A percentile compares a stretch with the other conserved stretches of the same genome.
Evolutionary conservation across 1,140 invertebrate species (phyloP).

Genomic region (Trissolcus basalis): DNA sequence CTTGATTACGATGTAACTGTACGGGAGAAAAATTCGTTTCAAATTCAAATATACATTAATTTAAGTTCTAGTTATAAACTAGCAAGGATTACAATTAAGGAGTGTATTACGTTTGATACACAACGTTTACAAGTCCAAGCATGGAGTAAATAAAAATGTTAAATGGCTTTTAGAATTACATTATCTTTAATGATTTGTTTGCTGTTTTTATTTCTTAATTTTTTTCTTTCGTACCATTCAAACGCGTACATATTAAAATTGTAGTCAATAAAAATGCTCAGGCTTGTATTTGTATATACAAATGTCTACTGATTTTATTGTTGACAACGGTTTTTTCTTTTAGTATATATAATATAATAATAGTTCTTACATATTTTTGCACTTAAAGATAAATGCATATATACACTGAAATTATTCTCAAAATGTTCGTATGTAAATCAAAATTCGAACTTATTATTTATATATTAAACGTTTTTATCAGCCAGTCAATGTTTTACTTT

Average conservation of each 20-base stretch:
- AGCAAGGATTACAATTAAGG: constrained; percentile 5
- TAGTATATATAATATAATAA: too few species aligned
- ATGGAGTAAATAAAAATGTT: constrained; percentile 15
- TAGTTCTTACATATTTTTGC: too few species aligned
- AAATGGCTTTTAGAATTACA: neutral
- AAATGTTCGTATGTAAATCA: too few species aligned
- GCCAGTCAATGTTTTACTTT: too few species aligned
- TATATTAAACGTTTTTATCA: too few species aligned
- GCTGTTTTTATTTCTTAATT: neutral
- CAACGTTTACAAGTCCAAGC: constrained; percentile 32
- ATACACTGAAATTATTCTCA: too few species aligned
- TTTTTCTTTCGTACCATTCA: too few species aligned
- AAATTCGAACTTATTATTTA: too few species aligned
- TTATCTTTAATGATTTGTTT: neutral
- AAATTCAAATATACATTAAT: constrained; percentile 36
- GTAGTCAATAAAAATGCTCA: constrained; percentile 3
- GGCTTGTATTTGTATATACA: constrained; percentile 47
- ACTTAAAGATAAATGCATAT: too few species aligned
- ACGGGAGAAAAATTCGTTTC: neutral
- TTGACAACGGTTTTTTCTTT: neutral
- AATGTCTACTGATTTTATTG: constrained; percentile 12
- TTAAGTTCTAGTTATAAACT: constrained; percentile 18
- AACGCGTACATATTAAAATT: too few species aligned
- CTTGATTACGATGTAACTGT: too few species aligned
- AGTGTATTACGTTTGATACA: too few species aligned